Percentiles rank a stretch among this genome's conserved stretches.
Conservation (phyloP, 2,888 invertebrate genomes). For the Baccha elongata region DNA sequence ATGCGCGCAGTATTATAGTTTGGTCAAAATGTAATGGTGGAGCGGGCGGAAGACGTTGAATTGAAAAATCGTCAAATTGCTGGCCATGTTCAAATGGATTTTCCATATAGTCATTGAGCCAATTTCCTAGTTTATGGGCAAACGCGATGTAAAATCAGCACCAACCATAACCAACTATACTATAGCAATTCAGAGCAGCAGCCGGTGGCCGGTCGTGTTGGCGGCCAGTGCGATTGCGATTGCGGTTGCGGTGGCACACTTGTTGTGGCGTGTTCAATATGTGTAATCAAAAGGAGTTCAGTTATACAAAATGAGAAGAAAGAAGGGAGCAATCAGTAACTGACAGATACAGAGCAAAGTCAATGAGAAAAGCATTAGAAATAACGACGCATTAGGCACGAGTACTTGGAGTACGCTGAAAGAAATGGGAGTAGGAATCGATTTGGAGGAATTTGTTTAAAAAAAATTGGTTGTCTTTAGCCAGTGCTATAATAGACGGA, state of each 20-base stretch:
- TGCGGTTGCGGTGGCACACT: constrained; percentile 56
- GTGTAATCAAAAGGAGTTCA: constrained; percentile 58
- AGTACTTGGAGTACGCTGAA: constrained; percentile 2
- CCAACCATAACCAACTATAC: neutral
- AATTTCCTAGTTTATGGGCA: constrained; percentile 72
- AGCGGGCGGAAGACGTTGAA: constrained; percentile 11
- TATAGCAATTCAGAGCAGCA: constrained; percentile 17
- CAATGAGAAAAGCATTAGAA: constrained; percentile 46
- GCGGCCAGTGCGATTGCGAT: neutral
- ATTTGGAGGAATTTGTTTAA: too few species aligned
- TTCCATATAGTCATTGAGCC: constrained; percentile 44
- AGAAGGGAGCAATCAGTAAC: neutral
- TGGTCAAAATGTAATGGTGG: neutral
- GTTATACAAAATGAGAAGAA: neutral
- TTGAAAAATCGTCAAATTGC: constrained; percentile 62
- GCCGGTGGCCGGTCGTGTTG: constrained; percentile 14
- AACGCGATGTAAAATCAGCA: constrained; percentile 36
- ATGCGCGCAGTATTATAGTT: constrained; percentile 18
- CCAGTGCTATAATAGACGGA: too few species aligned
- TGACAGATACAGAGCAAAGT: constrained; percentile 63
- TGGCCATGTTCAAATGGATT: constrained; percentile 43
- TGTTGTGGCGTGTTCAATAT: constrained; percentile 61
- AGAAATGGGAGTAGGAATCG: neutral
- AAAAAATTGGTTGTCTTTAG: too few species aligned
- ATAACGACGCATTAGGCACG: constrained; percentile 31